phyloP scores from a whole-genome alignment of 2,888 invertebrate genomes.

The Xestia rhomboidea region DNA sequence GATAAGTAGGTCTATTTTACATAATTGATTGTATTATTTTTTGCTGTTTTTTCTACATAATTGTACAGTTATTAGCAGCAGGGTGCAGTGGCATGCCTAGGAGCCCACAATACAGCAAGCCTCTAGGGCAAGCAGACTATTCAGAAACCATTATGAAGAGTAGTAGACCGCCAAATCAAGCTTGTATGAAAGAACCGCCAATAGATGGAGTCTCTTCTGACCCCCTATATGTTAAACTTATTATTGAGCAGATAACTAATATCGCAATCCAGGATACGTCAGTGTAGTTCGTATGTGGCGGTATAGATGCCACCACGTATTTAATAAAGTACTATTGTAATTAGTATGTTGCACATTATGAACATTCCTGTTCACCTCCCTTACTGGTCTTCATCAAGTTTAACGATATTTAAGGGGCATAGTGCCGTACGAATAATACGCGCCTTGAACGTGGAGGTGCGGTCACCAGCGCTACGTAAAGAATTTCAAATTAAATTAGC shows the following conservation, averaged over 20 bases:
- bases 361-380: constrained; percentile 1
- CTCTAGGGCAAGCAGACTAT: too few relatives aligned
- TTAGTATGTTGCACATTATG: constrained; percentile 14
- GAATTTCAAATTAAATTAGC: background rate
- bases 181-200: too few relatives aligned
- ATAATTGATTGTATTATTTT: too few relatives aligned
- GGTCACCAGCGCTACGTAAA: background rate
- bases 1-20: background rate
- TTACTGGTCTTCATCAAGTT: background rate
- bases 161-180: too few relatives aligned
- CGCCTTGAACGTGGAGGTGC: background rate
- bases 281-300: background rate
- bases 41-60: background rate
- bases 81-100: too few relatives aligned
- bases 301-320: background rate
- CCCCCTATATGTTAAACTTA: too few relatives aligned
- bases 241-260: too few relatives aligned
- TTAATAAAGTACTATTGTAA: background rate
- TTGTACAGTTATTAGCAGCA: background rate
- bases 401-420: background rate
- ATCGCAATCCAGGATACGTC: too few relatives aligned
- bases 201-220: too few relatives aligned
- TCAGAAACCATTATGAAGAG: too few relatives aligned
- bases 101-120: too few relatives aligned
- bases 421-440: background rate